These are phyloP conservation scores for Toxostoma redivivum DNA, from an alignment of 2,113 vertebrate genomes.

Conservation along the genomic window DNA sequence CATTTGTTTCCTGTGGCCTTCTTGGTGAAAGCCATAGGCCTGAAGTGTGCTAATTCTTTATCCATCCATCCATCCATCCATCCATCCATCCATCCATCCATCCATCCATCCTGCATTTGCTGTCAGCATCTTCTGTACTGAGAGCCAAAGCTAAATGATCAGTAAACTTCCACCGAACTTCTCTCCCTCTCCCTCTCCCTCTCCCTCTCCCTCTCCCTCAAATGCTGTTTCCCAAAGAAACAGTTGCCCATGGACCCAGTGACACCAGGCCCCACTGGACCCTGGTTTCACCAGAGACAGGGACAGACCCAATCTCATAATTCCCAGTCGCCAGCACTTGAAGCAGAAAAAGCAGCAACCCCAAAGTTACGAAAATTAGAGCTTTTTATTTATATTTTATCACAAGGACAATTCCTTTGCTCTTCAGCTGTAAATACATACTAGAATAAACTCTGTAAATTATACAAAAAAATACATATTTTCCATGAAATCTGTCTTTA, in stretches of 20 bases:
- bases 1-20: background rate
- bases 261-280: fast-evolving
- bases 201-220: no score
- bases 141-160: background rate
- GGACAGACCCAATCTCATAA: fast-evolving
- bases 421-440: conserved; percentile 78
- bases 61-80: background rate
- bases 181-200: no score
- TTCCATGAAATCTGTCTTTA: conserved; percentile 77
- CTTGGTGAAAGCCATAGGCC: fast-evolving
- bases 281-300: fast-evolving
- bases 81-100: background rate
- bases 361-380: conserved; percentile 77
- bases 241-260: background rate
- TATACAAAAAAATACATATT: conserved; percentile 84
- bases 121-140: background rate
- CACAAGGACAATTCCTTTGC: conserved; percentile 58
- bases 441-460: conserved; percentile 86
- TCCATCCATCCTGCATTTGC: background rate
- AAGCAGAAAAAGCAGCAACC: background rate
- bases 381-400: conserved; percentile 78
- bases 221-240: background rate
- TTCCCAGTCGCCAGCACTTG: fast-evolving
- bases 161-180: background rate
- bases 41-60: background rate